Evolutionary conservation across 1,140 invertebrate genomes (phyloP), one percentile per base, ranked within the genome.

Genomic region (Venturia canescens): DNA sequence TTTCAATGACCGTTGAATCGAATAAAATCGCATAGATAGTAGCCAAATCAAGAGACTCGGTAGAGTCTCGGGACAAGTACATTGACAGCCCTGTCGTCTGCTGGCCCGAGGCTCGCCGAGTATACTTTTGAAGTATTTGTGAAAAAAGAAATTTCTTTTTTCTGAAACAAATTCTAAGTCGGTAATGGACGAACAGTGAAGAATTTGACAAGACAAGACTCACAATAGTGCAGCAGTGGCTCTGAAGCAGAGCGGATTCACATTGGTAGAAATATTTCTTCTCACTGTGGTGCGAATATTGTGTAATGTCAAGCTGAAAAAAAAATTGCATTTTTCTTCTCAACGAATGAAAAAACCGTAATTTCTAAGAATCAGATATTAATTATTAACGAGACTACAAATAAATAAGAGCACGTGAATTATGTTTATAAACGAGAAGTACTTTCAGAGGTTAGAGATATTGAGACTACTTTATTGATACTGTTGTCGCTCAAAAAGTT

Each of bases 181-280:
- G 7, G 38, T 11, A 9, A 11, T 6, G 7, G 38, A 44, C 11
- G 11, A 44, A 44, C 38, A 44, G 38, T 13, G 7, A 29, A 57
- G 31, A 21, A 63, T 69, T 18, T 4, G 9, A 31, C 1, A 34
- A 34, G 48, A 76, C n/a, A 78, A 60, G 79, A 89, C 85, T 86
- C 85, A 90, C 89, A 84, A 80, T 57, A 90, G 83, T 26, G 66
- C 57, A 48, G 78, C 80, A 3, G 87, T 88, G 3, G 79, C 72
- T 82, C 78, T 84, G 57, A 90, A 86, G 66, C 78, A 84, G 16
- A 89, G 76, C 0, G 88, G 86, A 77, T 80, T 48, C 29, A 60
- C 48, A 44, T 82, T 84, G 0, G 79, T 76, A 0, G 83, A 89
- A 70, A 90, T 84, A 82, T 85, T 88, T 57, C 88, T 88, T 57